Percentiles rank a stretch among this genome's conserved stretches.
Evolutionary conservation across 1,140 invertebrate genomes (phyloP).

Genomic region (Pseudomyrmex concolor): DNA sequence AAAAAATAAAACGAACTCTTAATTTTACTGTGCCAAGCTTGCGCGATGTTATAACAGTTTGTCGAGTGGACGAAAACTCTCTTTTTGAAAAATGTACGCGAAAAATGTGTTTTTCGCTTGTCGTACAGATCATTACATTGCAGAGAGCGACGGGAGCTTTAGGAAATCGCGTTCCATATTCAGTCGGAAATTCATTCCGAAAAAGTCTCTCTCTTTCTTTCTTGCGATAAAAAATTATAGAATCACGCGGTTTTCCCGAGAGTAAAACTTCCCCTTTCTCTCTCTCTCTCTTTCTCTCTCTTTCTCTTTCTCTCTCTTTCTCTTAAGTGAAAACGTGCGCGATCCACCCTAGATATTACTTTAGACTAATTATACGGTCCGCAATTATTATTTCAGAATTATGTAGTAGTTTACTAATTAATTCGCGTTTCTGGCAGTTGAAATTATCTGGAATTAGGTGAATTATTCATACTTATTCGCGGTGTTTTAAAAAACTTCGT

Average conservation of each 20-base stretch:
- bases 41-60: slow-evolving; percentile 16
- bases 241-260: slow-evolving; percentile 17
- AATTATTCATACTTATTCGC: background rate
- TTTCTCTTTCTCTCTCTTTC: background rate
- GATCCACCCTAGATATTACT: slow-evolving; percentile 9
- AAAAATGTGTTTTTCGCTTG: slow-evolving; percentile 40
- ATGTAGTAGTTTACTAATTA: background rate
- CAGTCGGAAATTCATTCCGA: slow-evolving; percentile 43
- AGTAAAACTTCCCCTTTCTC: background rate
- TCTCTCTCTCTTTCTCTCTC: background rate
- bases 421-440: slow-evolving; percentile 2
- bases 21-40: slow-evolving; percentile 42
- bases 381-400: background rate
- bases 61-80: slow-evolving; percentile 26
- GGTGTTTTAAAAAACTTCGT: background rate
- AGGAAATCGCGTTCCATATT: slow-evolving; percentile 46
- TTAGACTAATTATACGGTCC: background rate
- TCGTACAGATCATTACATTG: slow-evolving; percentile 42
- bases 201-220: background rate
- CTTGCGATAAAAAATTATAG: slow-evolving; percentile 32
- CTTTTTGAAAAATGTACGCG: too few species aligned
- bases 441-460: background rate
- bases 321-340: slow-evolving; percentile 1
- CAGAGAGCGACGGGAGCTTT: slow-evolving; percentile 13
- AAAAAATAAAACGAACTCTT: slow-evolving; percentile 4